Evolutionary conservation across 2,888 invertebrate genomes (phyloP).

Genomic region (Platycheirus albimanus): DNA sequence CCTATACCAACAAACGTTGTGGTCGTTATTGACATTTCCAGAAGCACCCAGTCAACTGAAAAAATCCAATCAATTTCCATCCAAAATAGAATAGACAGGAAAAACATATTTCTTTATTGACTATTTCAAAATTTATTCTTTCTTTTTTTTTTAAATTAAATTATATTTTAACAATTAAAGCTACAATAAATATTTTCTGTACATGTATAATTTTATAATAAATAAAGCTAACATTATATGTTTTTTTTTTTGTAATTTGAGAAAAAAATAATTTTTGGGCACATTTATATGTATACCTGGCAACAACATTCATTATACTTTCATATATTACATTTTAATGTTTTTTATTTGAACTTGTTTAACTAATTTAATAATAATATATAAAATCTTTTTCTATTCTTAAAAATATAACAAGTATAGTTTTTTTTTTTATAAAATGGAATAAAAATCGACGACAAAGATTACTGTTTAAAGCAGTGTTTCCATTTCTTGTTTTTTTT

Average conservation of each 20-base stretch:
- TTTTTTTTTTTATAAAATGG: constrained; percentile 36
- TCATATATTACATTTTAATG: background rate
- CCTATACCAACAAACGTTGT: background rate
- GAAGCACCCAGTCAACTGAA: constrained; percentile 57
- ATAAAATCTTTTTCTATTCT: background rate
- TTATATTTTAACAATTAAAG: constrained; percentile 48
- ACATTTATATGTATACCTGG: constrained; percentile 40
- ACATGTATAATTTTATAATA: constrained; percentile 42
- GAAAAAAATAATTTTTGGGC: constrained; percentile 48
- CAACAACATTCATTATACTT: constrained; percentile 22
- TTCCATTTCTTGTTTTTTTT: constrained; percentile 5
- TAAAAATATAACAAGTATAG: constrained; percentile 12
- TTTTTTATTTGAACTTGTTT: constrained; percentile 47
- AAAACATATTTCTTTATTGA: constrained; percentile 36
- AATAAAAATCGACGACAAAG: constrained; percentile 42
- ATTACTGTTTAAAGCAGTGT: constrained; percentile 40
- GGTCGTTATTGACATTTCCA: constrained; percentile 38
- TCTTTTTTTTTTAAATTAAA: constrained; percentile 32
- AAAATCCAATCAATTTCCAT: constrained; percentile 63
- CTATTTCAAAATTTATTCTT: constrained; percentile 40
- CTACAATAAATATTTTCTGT: constrained; percentile 48
- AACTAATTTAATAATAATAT: constrained; percentile 10
- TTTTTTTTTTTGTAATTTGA: constrained; percentile 15
- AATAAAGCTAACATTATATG: constrained; percentile 65
- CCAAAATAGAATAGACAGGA: background rate